Evolutionary conservation across 2,113 vertebrate species (phyloP).

Genomic region (Anoura caudifer): DNA sequence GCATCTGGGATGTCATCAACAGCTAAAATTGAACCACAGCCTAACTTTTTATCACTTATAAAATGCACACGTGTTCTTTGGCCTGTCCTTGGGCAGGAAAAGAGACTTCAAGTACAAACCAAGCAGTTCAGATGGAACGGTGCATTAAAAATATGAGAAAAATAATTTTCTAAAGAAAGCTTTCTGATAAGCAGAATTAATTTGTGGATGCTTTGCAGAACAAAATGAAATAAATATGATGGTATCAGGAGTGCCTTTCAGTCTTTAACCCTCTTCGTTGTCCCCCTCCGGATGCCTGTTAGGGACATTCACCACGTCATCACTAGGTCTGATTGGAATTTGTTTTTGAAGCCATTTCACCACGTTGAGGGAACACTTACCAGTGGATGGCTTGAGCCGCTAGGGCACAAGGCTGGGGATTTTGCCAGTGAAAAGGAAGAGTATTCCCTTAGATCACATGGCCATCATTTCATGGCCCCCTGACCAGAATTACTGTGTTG

Average conservation of each 20-base stretch:
- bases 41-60: background rate
- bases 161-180: background rate
- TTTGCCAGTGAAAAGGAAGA: background rate
- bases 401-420: background rate
- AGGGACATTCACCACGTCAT: rapidly evolving
- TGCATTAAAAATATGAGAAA: background rate
- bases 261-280: background rate
- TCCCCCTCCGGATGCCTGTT: background rate
- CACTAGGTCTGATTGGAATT: background rate
- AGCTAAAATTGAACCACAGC: background rate
- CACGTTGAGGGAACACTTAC: slow-evolving; percentile 7
- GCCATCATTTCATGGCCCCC: background rate
- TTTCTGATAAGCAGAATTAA: background rate
- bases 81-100: background rate
- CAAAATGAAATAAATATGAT: background rate
- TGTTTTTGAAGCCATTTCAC: background rate
- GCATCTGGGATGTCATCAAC: background rate
- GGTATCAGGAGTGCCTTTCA: background rate
- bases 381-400: background rate
- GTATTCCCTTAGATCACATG: background rate
- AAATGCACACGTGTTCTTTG: background rate
- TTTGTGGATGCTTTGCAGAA: background rate
- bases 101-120: background rate
- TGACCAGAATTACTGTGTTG: background rate
- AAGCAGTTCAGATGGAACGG: background rate